Base-by-base conservation (phyloP, 2,113 vertebrate genomes). In the Nothoprocta perdicaria region DNA sequence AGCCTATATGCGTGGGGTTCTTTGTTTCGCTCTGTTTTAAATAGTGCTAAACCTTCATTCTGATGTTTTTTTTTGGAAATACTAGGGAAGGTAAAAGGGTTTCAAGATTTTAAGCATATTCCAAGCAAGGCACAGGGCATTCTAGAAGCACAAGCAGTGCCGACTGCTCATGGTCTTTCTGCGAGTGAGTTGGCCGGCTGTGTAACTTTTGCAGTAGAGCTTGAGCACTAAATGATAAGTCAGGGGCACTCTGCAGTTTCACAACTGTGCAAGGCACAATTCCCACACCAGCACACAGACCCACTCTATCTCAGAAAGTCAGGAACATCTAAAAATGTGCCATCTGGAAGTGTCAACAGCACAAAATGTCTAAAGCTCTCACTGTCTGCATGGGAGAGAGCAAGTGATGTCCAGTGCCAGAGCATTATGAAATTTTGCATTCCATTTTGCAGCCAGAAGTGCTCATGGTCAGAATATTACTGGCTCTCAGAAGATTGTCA, bases 371-470 rank as follows among this genome's bases (percentile, higher is more conserved):
- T 89, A 48, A 91, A 57, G n/a, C 35, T 88, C 4, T 91, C 27
- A 31, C 27, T 69, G 48, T 50, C 41, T 19, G 40, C 60, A 14
- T 4, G 2, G n/a, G 77, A 89, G 5, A 48, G 67, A 24, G 9
- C 35, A n/a, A 2, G 1, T 45, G 78, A 38, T 2, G 6, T 72
- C 67, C 67, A 23, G 33, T 88, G 76, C 68, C 86, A 93, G 82
- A 38, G 73, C 68, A 35, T 69, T 89, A 57, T 71, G 45, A 58
- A 26, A 73, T 89, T 88, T 76, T 80, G n/a, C 62, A 48, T 82
- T 85, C 43, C 18, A 14, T 61, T 83, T 83, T 76, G 80, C 68
- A 91, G 82, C 45, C 83, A 93, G 80, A 85, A 85, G 50, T 69
- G 40, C 63, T 91, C 80, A 62, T 40, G 87, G 40, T 7, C 55